These are phyloP conservation scores for Procambarus virginalis DNA, from an alignment of 1,140 invertebrate genomes.

Conservation along the genomic window DNA sequence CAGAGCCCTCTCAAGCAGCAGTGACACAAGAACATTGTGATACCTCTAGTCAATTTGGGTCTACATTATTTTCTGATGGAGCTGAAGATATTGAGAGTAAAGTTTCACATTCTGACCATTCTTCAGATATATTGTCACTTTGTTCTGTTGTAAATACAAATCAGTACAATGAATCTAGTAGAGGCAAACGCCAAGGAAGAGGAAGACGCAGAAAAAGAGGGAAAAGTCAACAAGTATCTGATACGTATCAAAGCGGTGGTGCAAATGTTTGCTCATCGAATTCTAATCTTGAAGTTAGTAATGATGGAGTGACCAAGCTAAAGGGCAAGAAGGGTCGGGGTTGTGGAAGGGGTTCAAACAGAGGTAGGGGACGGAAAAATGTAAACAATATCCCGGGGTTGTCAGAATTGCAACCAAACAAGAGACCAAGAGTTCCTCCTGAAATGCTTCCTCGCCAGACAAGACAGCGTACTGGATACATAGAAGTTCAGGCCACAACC, in stretches of 20 bases:
- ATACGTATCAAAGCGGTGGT: background rate
- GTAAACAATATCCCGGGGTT: background rate
- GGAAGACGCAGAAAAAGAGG: background rate
- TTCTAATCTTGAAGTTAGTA: background rate
- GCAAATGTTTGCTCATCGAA: background rate
- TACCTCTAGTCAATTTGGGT: conserved; percentile 11
- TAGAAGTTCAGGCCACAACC: background rate
- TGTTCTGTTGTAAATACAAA: background rate
- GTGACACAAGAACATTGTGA: conserved; percentile 3
- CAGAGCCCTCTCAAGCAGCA: background rate
- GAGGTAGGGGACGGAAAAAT: background rate
- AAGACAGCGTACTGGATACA: conserved; percentile 3
- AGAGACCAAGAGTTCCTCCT: background rate
- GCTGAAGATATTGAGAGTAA: background rate
- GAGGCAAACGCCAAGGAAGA: background rate
- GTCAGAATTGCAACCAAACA: background rate
- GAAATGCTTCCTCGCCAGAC: background rate
- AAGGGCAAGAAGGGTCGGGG: background rate
- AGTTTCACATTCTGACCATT: background rate
- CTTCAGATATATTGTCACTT: background rate
- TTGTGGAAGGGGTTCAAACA: background rate
- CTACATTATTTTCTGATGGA: background rate
- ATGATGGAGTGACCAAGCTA: background rate
- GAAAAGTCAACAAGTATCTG: background rate
- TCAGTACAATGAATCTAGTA: background rate